Conservation (phyloP, 2,888 invertebrate species). For the Rosalia funebris region DNA sequence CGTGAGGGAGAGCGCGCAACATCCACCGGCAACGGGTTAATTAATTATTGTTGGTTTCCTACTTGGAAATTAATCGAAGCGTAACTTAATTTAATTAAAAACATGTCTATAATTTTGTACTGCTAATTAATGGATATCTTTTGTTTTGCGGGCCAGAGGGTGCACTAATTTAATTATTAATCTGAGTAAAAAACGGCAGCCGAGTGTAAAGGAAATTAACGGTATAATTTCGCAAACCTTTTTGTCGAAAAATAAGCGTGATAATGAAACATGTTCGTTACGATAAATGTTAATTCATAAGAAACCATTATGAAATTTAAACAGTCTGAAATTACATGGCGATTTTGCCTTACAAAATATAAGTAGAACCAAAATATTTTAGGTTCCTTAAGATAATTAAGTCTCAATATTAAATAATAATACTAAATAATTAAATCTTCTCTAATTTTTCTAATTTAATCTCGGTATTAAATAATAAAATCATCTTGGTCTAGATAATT, state of each 20-base stretch:
- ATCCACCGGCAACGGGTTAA: constrained; percentile 31
- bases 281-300: too few species aligned
- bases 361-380: too few species aligned
- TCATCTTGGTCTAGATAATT: too few species aligned
- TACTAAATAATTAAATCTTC: too few species aligned
- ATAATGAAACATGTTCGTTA: not conserved
- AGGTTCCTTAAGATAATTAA: too few species aligned
- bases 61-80: constrained; percentile 30
- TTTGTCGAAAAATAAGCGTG: not conserved
- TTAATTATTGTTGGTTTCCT: constrained; percentile 35
- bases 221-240: not conserved
- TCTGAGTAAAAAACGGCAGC: not conserved
- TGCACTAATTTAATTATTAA: constrained; percentile 3
- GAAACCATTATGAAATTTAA: too few species aligned
- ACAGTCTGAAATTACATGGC: too few species aligned
- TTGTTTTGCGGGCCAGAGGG: constrained; percentile 15
- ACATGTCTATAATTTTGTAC: constrained; percentile 20
- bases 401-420: too few species aligned
- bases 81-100: constrained; percentile 33
- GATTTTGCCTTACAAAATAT: too few species aligned
- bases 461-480: too few species aligned
- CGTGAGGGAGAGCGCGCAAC: constrained; percentile 21
- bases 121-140: constrained; percentile 24
- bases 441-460: too few species aligned
- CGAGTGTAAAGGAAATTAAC: not conserved